A percentile compares a stretch with the other conserved stretches of the same genome.
Conservation (phyloP, 1,140 invertebrate species). For the Drosophila biarmipes region DNA sequence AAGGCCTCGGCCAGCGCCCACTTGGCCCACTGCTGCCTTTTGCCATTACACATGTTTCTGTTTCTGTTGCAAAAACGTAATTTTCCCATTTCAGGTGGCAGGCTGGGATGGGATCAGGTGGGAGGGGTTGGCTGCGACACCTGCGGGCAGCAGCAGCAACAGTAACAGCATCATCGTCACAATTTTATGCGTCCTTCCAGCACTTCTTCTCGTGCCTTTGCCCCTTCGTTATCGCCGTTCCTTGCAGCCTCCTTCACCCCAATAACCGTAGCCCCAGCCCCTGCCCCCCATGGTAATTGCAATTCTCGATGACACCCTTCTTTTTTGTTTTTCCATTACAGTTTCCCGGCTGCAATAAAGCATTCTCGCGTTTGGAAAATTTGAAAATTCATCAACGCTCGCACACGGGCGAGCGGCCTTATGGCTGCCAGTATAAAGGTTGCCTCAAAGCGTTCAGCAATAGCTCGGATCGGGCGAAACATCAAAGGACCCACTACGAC, state of each 20-base stretch:
- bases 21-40: slow-evolving; percentile 18
- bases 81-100: slow-evolving; percentile 34
- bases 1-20: slow-evolving; percentile 21
- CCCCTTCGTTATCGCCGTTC: too few species aligned
- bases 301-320: slow-evolving; percentile 54
- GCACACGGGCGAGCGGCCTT: slow-evolving; percentile 96
- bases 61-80: slow-evolving; percentile 44
- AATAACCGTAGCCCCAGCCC: background rate
- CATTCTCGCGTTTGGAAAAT: slow-evolving; percentile 97
- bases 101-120: too few species aligned
- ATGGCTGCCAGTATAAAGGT: slow-evolving; percentile 92
- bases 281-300: slow-evolving; percentile 38
- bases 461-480: slow-evolving; percentile 98
- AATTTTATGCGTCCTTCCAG: slow-evolving; percentile 52
- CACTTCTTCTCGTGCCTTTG: slow-evolving; percentile 12
- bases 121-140: slow-evolving; percentile 21
- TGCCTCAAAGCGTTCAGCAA: slow-evolving; percentile 98
- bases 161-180: slow-evolving; percentile 28
- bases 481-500: slow-evolving; percentile 98
- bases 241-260: background rate
- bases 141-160: slow-evolving; percentile 30
- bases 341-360: slow-evolving; percentile 96
- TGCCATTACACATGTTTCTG: slow-evolving; percentile 43
- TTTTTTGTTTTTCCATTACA: slow-evolving; percentile 85
- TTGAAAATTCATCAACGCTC: slow-evolving; percentile 97